A percentile compares a stretch with the other conserved stretches of the same genome.
phyloP scores from a whole-genome alignment of 2,113 vertebrate genomes.

The Mus musculus region DNA sequence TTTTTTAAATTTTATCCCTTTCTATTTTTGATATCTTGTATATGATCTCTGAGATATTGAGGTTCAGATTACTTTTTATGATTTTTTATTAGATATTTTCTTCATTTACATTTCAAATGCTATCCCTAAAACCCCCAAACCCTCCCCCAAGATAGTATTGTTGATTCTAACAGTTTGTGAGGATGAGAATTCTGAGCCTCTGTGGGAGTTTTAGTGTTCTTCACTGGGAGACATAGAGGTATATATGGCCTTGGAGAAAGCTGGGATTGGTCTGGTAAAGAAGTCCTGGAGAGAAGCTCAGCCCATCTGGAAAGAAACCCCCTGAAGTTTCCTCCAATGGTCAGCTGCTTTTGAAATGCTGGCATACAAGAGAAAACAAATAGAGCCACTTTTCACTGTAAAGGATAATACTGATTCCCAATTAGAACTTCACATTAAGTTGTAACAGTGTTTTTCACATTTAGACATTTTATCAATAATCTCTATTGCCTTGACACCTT shows the following conservation, averaged over 20 bases:
- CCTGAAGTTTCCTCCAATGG: background rate
- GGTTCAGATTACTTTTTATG: background rate
- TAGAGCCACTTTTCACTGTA: slow-evolving; percentile 18
- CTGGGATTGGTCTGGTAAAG: background rate
- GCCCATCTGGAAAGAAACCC: background rate
- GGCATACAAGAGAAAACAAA: slow-evolving; percentile 45
- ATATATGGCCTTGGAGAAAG: background rate
- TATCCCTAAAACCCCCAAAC: no score
- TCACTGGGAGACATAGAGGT: background rate
- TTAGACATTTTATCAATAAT: slow-evolving; percentile 67
- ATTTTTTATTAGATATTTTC: no score
- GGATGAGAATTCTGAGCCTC: background rate
- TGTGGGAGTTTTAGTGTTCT: background rate
- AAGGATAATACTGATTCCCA: slow-evolving; percentile 52
- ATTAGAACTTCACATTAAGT: slow-evolving; percentile 51
- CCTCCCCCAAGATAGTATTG: no score
- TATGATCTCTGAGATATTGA: background rate
- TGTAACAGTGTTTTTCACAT: slow-evolving; percentile 40
- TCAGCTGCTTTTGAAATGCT: background rate
- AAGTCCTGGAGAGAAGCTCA: background rate
- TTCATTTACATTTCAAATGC: no score
- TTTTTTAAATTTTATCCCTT: background rate
- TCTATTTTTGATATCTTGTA: background rate
- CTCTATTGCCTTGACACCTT: slow-evolving; percentile 30
- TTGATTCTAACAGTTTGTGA: background rate